phyloP scores from a whole-genome alignment of 2,113 vertebrate species.

The Pseudonaja textilis region DNA sequence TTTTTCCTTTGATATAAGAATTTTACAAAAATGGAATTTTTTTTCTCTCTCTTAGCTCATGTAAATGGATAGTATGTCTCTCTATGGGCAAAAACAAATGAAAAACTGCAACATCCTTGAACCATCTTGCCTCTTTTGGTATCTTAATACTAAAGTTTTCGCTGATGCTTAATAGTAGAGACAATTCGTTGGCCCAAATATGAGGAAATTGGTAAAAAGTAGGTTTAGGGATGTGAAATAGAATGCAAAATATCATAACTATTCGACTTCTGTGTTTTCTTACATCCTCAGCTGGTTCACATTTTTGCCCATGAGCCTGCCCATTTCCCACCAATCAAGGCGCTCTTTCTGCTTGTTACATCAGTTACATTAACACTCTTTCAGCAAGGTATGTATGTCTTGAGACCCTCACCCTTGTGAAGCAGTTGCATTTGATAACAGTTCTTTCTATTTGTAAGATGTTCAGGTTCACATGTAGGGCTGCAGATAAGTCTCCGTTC shows the following conservation, averaged over 20 bases:
- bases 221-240: background rate
- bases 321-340: constrained; percentile 96
- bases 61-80: background rate
- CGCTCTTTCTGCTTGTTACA: constrained; percentile 96
- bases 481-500: background rate
- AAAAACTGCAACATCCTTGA: background rate
- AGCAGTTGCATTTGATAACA: background rate
- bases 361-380: constrained; percentile 97
- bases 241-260: background rate
- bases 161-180: background rate
- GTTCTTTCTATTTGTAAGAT: background rate
- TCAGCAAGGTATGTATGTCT: constrained; percentile 90
- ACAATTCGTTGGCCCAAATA: background rate
- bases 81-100: background rate
- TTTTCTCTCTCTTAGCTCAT: background rate
- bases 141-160: background rate
- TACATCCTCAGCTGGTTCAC: constrained; percentile 88
- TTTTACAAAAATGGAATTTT: background rate
- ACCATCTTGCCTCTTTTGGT: background rate
- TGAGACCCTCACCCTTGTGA: constrained; percentile 34
- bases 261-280: constrained; percentile 46
- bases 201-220: background rate
- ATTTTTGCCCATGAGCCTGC: constrained; percentile 96
- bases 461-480: background rate
- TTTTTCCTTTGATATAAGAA: background rate